These are phyloP conservation scores for Echinarachnius parma DNA, from an alignment of 53 echinoderm and acorn worm genomes.

Conservation along the genomic window DNA sequence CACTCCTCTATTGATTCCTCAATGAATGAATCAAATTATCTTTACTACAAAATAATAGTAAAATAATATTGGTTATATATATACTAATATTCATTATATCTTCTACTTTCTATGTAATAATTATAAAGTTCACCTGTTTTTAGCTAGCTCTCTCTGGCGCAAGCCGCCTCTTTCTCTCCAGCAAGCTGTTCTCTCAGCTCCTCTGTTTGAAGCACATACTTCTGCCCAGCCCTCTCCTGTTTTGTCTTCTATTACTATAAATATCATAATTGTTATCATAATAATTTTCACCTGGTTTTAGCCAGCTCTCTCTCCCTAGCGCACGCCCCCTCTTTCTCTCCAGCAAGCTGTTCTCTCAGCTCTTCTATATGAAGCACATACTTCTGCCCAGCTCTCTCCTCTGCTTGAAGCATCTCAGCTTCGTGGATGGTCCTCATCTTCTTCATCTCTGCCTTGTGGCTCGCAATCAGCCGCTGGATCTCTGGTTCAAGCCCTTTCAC, in stretches of 20 bases:
- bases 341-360: constrained; percentile 85
- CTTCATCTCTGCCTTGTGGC: constrained; percentile 92
- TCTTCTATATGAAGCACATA: constrained; percentile 93
- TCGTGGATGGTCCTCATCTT: constrained; percentile 98
- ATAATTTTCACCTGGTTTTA: constrained; percentile 76
- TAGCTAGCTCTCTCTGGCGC: constrained; percentile 88
- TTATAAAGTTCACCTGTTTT: constrained; percentile 74
- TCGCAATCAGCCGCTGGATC: constrained; percentile 96
- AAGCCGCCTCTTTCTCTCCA: constrained; percentile 84
- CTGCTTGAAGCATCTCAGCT: constrained; percentile 89
- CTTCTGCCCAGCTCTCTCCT: constrained; percentile 96
- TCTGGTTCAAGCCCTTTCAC: constrained; percentile 98
- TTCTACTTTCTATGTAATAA: too few relatives aligned
- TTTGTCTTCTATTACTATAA: too few relatives aligned
- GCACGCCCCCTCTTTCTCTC: constrained; percentile 90
- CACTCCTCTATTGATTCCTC: too few relatives aligned
- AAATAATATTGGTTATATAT: too few relatives aligned
- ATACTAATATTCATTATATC: too few relatives aligned
- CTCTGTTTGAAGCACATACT: constrained; percentile 89
- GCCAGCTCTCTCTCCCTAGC: constrained; percentile 84
- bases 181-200: constrained; percentile 95
- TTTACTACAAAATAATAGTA: too few relatives aligned
- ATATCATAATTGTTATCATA: too few relatives aligned
- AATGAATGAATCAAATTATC: too few relatives aligned
- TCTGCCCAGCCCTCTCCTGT: constrained; percentile 97